A percentile compares a stretch with the other conserved stretches of the same genome.
Conservation (phyloP, 1,140 invertebrate species). For the Monochamus saltuarius region DNA sequence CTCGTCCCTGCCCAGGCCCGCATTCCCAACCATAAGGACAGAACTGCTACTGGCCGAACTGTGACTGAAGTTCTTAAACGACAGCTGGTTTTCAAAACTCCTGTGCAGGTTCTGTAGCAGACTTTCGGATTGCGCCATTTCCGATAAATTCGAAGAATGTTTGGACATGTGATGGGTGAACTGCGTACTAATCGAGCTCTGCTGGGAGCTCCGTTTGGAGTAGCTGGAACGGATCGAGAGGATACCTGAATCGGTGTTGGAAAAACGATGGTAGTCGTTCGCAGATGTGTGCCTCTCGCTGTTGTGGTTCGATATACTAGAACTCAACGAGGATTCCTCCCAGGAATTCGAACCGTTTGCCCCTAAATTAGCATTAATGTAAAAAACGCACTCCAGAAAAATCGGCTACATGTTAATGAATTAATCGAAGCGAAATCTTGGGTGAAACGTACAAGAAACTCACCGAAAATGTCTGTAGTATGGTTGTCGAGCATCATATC, state of each 20-base stretch:
- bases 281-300: slow-evolving; percentile 39
- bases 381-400: no score
- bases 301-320: slow-evolving; percentile 41
- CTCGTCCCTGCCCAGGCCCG: slow-evolving; percentile 15
- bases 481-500: slow-evolving; percentile 46
- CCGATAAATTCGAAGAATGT: slow-evolving; percentile 16
- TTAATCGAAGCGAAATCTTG: no score
- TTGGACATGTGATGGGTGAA: slow-evolving; percentile 41
- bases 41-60: slow-evolving; percentile 37
- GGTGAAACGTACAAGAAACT: neutral
- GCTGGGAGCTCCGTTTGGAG: slow-evolving; percentile 61
- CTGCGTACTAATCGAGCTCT: slow-evolving; percentile 57
- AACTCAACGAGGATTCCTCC: slow-evolving; percentile 44
- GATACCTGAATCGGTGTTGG: slow-evolving; percentile 67
- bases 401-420: no score
- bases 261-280: slow-evolving; percentile 44
- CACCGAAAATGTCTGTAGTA: slow-evolving; percentile 45
- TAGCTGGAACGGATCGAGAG: slow-evolving; percentile 62
- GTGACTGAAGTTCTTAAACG: slow-evolving; percentile 29
- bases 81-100: slow-evolving; percentile 9
- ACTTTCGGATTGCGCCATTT: slow-evolving; percentile 40
- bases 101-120: slow-evolving; percentile 18
- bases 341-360: slow-evolving; percentile 40
- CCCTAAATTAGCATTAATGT: slow-evolving; percentile 13
- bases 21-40: slow-evolving; percentile 29